phyloP scores from a whole-genome alignment of 2,797 vertebrate genomes.

The Alcedo atthis region DNA sequence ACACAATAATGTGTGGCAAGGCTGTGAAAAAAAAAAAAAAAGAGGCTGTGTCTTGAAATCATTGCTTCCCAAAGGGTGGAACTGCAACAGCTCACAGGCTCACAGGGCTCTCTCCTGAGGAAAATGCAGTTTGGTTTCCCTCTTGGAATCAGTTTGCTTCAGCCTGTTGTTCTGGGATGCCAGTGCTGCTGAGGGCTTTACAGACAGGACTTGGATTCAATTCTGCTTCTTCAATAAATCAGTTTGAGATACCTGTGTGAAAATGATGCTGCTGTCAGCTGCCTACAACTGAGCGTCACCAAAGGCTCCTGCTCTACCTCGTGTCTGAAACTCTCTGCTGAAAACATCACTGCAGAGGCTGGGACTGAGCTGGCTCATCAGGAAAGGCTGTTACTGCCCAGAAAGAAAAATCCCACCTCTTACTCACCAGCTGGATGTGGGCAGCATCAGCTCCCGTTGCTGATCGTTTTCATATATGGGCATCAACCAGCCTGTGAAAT shows the following conservation, averaged over 20 bases:
- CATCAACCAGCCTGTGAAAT: not conserved
- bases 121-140: not conserved
- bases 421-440: slow-evolving; percentile 4
- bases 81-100: not conserved
- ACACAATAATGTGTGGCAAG: not conserved
- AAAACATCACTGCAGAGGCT: not conserved
- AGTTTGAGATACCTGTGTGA: not conserved
- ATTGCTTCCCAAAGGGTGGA: not conserved
- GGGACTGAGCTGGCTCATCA: not conserved
- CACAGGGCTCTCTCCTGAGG: not conserved
- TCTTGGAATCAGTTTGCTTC: not conserved
- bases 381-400: not conserved
- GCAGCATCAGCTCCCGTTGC: not conserved
- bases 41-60: not conserved
- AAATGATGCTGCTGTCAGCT: not conserved
- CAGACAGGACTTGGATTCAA: not conserved
- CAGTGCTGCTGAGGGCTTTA: not conserved
- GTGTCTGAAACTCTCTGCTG: not conserved
- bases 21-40: not conserved
- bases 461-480: slow-evolving; percentile 1
- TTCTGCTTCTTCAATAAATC: not conserved
- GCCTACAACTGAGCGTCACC: not conserved
- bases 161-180: not conserved
- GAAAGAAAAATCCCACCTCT: slow-evolving; percentile 19
- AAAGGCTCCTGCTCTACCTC: not conserved